phyloP scores from a whole-genome alignment of 1,140 invertebrate species.

The Drosophila virilis region DNA sequence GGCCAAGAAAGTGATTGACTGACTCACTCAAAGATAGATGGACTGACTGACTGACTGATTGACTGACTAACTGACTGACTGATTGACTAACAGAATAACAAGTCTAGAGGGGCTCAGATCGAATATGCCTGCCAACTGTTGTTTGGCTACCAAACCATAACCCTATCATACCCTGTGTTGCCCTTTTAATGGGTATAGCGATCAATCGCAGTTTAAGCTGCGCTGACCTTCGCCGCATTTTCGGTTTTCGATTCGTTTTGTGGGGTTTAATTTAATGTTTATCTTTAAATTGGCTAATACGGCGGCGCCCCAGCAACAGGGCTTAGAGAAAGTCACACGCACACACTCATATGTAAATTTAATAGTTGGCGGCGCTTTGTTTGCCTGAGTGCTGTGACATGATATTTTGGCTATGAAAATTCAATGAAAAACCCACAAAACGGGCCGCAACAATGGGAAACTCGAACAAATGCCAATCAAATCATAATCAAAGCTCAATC shows the following conservation, averaged over 20 bases:
- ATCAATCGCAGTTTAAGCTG: not conserved
- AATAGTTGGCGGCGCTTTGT: constrained; percentile 3
- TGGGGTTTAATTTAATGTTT: constrained; percentile 1
- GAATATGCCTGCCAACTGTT: too few relatives aligned
- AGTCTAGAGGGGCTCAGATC: too few relatives aligned
- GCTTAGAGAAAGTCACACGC: constrained; percentile 4
- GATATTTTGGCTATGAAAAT: constrained; percentile 12
- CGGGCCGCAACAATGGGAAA: constrained; percentile 8
- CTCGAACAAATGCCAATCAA: constrained; percentile 12
- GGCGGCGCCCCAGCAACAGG: not conserved
- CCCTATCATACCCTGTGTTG: not conserved
- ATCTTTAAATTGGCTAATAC: constrained; percentile 4
- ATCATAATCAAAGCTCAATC: constrained; percentile 6
- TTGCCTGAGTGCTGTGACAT: not conserved
- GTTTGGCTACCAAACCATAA: not conserved
- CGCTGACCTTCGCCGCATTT: constrained; percentile 11
- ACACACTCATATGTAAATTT: constrained; percentile 2
- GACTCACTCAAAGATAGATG: too few relatives aligned
- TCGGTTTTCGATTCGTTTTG: not conserved
- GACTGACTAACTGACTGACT: too few relatives aligned
- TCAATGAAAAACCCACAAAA: constrained; percentile 7
- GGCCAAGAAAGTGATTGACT: not conserved
- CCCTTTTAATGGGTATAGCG: not conserved
- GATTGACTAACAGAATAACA: too few relatives aligned
- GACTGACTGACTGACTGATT: too few relatives aligned